These are phyloP conservation scores for Anhinga anhinga DNA, from an alignment of 2,113 vertebrate species.

Conservation along the genomic window DNA sequence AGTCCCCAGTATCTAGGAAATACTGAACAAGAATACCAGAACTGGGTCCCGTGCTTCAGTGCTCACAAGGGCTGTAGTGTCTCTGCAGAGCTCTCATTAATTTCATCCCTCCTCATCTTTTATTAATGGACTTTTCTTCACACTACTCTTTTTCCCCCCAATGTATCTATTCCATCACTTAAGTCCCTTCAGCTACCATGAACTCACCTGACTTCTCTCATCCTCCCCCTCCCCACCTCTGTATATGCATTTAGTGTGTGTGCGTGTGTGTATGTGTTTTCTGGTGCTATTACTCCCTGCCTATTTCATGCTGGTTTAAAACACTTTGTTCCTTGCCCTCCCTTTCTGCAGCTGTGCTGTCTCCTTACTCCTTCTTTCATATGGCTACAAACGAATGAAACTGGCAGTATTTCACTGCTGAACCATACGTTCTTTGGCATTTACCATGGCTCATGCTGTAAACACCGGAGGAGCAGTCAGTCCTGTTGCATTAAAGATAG, in stretches of 20 bases:
- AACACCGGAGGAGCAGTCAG: neutral
- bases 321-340: neutral
- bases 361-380: neutral
- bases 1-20: neutral
- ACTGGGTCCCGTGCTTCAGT: neutral
- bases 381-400: neutral
- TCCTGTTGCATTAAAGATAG: neutral
- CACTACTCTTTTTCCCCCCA: neutral
- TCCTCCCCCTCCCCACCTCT: neutral
- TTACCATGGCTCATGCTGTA: neutral
- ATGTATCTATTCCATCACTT: neutral
- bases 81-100: neutral
- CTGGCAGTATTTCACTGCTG: neutral
- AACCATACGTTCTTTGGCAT: neutral
- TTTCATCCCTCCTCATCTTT: neutral
- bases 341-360: neutral
- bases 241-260: rapidly evolving
- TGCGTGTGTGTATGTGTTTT: neutral
- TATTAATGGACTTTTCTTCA: neutral
- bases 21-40: neutral
- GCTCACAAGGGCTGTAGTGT: neutral
- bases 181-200: neutral
- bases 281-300: neutral
- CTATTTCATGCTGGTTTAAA: neutral
- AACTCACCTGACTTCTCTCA: neutral